phyloP scores from a whole-genome alignment of 2,113 vertebrate genomes.

The Sylvietta virens region DNA sequence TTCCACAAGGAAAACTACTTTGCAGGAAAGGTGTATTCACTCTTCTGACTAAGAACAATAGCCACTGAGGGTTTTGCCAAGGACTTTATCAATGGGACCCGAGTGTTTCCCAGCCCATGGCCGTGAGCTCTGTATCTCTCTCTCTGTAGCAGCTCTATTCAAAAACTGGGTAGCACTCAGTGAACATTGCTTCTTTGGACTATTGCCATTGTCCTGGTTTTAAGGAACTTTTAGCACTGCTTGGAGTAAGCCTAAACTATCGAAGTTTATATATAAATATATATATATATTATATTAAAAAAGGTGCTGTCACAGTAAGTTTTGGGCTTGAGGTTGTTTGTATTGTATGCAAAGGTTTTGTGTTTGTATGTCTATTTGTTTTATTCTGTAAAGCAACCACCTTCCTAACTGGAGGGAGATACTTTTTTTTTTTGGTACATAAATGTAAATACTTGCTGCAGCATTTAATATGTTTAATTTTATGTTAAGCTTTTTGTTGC shows the following conservation, averaged over 20 bases:
- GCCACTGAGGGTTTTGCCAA: constrained; percentile 34
- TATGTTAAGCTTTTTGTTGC: constrained; percentile 83
- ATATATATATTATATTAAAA: constrained; percentile 54
- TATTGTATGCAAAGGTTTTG: constrained; percentile 75
- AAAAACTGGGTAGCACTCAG: background rate
- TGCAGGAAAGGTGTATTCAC: background rate
- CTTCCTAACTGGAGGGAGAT: constrained; percentile 91
- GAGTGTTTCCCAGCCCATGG: background rate
- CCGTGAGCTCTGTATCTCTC: background rate
- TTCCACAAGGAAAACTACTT: constrained; percentile 5
- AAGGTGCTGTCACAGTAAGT: constrained; percentile 75
- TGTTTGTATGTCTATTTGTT: constrained; percentile 75
- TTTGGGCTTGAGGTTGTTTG: constrained; percentile 72
- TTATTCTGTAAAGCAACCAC: constrained; percentile 87
- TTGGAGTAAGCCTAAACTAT: constrained; percentile 71
- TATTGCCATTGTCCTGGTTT: constrained; percentile 56
- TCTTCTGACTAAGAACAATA: background rate
- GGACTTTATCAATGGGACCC: background rate
- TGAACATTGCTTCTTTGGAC: constrained; percentile 12
- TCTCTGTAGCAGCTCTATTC: background rate
- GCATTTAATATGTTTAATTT: constrained; percentile 89
- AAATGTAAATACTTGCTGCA: constrained; percentile 94
- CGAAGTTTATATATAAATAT: constrained; percentile 59
- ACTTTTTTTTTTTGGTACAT: constrained; percentile 80
- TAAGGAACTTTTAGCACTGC: constrained; percentile 66